Evolutionary conservation across 64 coral and sea anemone genomes (phyloP).

Genomic region (Catalaphyllia jardinei): DNA sequence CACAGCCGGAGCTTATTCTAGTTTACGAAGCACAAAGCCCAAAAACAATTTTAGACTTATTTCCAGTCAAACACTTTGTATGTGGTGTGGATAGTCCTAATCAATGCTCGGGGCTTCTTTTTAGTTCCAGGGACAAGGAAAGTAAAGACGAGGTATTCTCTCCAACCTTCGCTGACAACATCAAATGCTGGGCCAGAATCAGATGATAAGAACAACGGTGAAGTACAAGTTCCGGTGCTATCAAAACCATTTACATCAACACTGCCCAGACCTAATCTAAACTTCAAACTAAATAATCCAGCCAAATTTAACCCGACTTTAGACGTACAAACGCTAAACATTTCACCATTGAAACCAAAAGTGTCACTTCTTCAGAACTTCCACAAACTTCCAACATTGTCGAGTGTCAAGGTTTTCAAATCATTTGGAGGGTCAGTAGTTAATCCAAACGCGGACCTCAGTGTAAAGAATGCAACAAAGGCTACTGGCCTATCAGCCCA

Average conservation of each 20-base stretch:
- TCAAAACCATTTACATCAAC: neutral
- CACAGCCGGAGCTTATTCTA: neutral
- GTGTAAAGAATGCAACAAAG: neutral
- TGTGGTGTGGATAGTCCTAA: no score
- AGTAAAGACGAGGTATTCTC: neutral
- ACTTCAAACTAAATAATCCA: neutral
- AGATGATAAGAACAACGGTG: neutral
- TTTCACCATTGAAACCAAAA: neutral
- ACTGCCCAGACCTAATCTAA: neutral
- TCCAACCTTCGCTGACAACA: neutral
- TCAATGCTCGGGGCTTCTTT: neutral
- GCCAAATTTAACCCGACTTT: neutral
- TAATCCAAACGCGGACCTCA: neutral
- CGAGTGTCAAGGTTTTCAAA: neutral
- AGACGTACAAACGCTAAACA: neutral
- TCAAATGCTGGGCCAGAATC: neutral
- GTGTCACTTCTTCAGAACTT: neutral
- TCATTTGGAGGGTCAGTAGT: neutral
- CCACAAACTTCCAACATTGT: neutral
- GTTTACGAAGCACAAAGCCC: no score
- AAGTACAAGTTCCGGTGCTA: neutral
- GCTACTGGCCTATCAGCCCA: neutral
- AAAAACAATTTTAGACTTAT: no score
- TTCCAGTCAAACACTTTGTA: no score
- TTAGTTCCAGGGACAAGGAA: neutral